These are phyloP conservation scores for Psittacula derbiana DNA, from an alignment of 2,797 vertebrate species.

Conservation along the genomic window DNA sequence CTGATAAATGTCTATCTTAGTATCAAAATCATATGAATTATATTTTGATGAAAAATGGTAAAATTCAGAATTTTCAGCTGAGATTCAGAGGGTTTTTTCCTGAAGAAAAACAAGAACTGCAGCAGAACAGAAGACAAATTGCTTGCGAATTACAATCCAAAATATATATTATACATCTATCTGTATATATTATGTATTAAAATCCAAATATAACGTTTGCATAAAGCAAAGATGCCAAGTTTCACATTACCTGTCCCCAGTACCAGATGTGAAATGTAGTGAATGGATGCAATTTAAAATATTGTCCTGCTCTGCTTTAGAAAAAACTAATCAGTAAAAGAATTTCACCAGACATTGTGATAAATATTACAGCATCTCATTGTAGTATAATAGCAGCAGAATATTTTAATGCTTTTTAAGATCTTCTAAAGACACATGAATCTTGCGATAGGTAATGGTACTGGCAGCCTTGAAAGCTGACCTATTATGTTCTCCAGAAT, in stretches of 20 bases:
- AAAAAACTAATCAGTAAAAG: not conserved
- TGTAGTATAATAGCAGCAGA: not conserved
- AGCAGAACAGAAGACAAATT: not conserved
- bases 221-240: not conserved
- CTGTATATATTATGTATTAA: not conserved
- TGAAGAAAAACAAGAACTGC: not conserved
- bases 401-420: not conserved
- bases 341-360: not conserved
- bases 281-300: not conserved
- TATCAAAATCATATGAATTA: not conserved
- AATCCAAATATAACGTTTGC: not conserved
- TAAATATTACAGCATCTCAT: not conserved
- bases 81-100: not conserved
- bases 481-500: not conserved
- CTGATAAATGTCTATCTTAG: not conserved
- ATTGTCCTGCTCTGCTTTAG: not conserved
- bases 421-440: not conserved
- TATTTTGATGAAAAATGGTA: not conserved
- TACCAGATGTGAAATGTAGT: not conserved
- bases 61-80: not conserved
- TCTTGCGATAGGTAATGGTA: not conserved
- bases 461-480: not conserved
- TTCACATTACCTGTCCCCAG: not conserved
- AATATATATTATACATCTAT: not conserved
- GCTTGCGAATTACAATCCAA: not conserved